Evolutionary conservation across 2,113 vertebrate species (phyloP).

Genomic region (Halcyon malimbica): DNA sequence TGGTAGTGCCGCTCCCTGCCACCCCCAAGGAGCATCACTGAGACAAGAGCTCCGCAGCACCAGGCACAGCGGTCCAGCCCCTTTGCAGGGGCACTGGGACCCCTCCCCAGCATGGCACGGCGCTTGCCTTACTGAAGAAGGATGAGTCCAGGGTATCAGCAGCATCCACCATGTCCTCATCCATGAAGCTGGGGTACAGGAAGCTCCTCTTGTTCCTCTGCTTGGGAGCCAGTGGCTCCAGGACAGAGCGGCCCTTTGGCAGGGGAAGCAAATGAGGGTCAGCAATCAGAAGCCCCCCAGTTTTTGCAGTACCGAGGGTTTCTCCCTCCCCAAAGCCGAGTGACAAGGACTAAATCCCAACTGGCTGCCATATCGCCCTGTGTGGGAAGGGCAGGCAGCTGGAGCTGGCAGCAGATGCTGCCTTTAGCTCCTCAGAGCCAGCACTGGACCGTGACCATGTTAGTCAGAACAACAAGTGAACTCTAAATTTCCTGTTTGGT

Average conservation of each 20-base stretch:
- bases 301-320: neutral
- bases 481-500: neutral
- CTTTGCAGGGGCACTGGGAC: fast-evolving
- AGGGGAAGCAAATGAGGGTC: neutral
- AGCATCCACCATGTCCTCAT: slow-evolving; percentile 87
- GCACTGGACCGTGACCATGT: fast-evolving
- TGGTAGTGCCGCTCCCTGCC: fast-evolving
- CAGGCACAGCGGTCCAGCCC: neutral
- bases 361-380: fast-evolving
- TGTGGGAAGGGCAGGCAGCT: neutral
- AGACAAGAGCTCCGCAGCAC: neutral
- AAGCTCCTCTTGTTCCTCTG: slow-evolving; percentile 86
- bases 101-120: neutral
- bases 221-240: slow-evolving; percentile 76
- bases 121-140: slow-evolving; percentile 95
- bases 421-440: neutral
- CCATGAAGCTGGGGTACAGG: slow-evolving; percentile 86
- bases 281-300: neutral
- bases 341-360: neutral
- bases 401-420: neutral
- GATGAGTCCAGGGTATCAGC: slow-evolving; percentile 85
- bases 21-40: fast-evolving
- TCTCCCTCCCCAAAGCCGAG: neutral
- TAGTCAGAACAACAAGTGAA: neutral
- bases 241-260: slow-evolving; percentile 84